Conservation (phyloP, 2,113 vertebrate genomes). For the Brachyistius frenatus region DNA sequence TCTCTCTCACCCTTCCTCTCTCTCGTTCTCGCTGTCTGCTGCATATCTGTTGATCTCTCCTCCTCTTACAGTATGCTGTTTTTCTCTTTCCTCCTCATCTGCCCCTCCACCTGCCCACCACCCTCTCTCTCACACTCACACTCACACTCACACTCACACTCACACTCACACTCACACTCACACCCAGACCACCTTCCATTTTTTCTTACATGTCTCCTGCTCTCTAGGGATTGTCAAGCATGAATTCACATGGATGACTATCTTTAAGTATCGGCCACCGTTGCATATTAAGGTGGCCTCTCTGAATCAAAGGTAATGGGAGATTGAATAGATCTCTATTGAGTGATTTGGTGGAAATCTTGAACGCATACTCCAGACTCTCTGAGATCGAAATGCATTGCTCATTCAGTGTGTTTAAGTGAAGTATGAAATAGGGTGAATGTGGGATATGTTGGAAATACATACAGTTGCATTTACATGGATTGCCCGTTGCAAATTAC, state of each 20-base stretch:
- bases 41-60: slow-evolving; percentile 9
- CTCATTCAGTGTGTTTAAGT: slow-evolving; percentile 32
- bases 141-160: not conserved
- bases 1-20: not conserved
- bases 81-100: not conserved
- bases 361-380: slow-evolving; percentile 7
- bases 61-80: not conserved
- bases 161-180: not conserved
- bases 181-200: slow-evolving; percentile 36
- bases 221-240: slow-evolving; percentile 53
- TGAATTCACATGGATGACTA: slow-evolving; percentile 58
- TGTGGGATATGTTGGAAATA: slow-evolving; percentile 12
- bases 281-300: slow-evolving; percentile 54
- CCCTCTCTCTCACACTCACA: not conserved
- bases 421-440: slow-evolving; percentile 6
- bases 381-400: slow-evolving; percentile 40
- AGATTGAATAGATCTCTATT: slow-evolving; percentile 65
- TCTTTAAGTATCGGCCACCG: slow-evolving; percentile 56
- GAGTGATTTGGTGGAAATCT: slow-evolving; percentile 65
- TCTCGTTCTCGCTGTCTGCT: not conserved
- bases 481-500: slow-evolving; percentile 1
- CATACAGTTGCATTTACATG: slow-evolving; percentile 18
- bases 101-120: not conserved
- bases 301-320: slow-evolving; percentile 56
- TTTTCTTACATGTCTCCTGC: slow-evolving; percentile 35